Evolutionary conservation across 2,797 vertebrate genomes (phyloP).

Genomic region (Sphenodon punctatus): DNA sequence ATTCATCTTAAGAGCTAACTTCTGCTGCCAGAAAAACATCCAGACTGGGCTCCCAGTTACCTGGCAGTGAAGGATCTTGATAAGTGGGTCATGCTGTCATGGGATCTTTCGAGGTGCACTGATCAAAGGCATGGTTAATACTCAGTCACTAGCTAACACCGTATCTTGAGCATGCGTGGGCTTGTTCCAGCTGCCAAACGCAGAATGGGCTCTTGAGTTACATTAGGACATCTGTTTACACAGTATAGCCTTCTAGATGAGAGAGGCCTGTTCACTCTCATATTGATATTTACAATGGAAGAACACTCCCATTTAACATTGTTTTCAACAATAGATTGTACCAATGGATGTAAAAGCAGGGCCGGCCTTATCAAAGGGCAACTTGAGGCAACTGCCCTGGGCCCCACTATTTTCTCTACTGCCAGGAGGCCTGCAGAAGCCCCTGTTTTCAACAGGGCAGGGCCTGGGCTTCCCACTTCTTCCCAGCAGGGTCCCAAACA

Average conservation of each 20-base stretch:
- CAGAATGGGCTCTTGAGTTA: fast-evolving
- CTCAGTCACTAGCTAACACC: neutral
- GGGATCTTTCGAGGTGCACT: neutral
- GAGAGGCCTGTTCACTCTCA: neutral
- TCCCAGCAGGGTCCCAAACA: no score
- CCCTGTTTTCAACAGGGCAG: no score
- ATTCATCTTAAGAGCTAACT: neutral
- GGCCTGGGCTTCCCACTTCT: no score
- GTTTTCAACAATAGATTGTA: neutral
- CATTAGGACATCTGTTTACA: fast-evolving
- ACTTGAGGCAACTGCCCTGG: no score
- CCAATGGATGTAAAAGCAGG: no score
- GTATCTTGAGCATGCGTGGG: neutral
- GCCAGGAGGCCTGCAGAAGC: no score
- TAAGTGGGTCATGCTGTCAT: neutral
- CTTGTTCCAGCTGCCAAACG: neutral
- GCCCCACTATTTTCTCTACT: no score
- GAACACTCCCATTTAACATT: neutral
- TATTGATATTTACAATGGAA: neutral
- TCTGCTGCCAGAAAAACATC: neutral
- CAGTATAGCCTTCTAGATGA: neutral
- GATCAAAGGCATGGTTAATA: neutral
- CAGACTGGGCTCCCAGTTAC: neutral
- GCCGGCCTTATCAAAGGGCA: no score
- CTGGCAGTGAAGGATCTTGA: neutral